A percentile compares a stretch with the other conserved stretches of the same genome.
These are phyloP conservation scores for Drosophila trapezifrons DNA, from an alignment of 1,140 invertebrate species.

Conservation along the genomic window DNA sequence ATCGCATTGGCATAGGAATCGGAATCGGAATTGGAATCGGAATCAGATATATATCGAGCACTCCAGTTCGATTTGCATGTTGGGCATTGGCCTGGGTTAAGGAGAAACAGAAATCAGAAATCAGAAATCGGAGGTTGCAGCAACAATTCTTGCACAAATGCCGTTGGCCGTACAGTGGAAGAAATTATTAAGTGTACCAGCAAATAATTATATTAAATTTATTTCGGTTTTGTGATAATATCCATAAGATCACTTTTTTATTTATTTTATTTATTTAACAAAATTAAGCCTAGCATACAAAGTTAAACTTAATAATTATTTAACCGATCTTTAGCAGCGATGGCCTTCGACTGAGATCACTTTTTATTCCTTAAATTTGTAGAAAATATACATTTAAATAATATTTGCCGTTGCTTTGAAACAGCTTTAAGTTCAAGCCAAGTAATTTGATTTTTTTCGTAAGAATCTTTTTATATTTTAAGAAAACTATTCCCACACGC, in stretches of 20 bases:
- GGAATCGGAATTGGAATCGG: slow-evolving; percentile 47
- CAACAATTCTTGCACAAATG: slow-evolving; percentile 53
- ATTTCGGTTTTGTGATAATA: no score
- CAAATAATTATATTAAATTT: background rate
- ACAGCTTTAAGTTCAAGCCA: no score
- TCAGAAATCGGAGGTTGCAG: slow-evolving; percentile 17
- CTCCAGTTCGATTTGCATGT: slow-evolving; percentile 68
- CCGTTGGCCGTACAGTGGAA: slow-evolving; percentile 42
- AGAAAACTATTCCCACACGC: background rate
- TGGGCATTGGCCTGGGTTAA: slow-evolving; percentile 47
- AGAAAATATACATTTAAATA: no score
- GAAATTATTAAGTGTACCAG: no score
- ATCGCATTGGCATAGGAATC: slow-evolving; percentile 37
- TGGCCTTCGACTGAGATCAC: no score
- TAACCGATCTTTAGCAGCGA: no score
- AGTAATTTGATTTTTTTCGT: background rate
- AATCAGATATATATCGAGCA: slow-evolving; percentile 55
- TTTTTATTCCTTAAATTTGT: no score
- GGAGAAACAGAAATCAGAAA: slow-evolving; percentile 19
- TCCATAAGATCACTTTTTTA: no score
- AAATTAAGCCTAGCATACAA: no score
- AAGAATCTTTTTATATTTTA: background rate
- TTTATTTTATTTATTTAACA: no score
- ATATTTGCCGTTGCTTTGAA: no score
- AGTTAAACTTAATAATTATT: no score